Conservation (phyloP, 2,888 invertebrate genomes). For the Anorthoa munda region DNA sequence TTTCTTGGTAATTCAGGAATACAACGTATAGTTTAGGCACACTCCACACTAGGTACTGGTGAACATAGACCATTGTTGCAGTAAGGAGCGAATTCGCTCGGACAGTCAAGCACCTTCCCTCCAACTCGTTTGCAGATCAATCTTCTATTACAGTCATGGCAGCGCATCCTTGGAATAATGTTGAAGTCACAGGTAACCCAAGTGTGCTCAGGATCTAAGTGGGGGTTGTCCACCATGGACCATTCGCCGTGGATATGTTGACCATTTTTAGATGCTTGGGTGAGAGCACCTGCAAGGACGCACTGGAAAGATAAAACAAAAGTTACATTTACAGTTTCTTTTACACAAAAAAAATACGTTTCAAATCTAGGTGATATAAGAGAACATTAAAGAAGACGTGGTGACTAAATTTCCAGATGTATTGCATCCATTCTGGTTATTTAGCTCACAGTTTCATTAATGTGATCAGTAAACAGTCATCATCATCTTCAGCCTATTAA, state of each 20-base stretch:
- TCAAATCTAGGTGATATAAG: not conserved
- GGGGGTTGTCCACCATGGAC: not conserved
- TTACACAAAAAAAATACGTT: not conserved
- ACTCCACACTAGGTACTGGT: slow-evolving; percentile 26
- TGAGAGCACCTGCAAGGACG: slow-evolving; percentile 20
- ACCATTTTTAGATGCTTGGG: not conserved
- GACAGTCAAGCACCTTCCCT: slow-evolving; percentile 40
- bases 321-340: not conserved
- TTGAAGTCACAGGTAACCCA: slow-evolving; percentile 43
- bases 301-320: slow-evolving; percentile 34
- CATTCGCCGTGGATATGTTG: not conserved
- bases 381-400: not conserved
- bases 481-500: too few species aligned
- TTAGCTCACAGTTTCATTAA: not conserved
- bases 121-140: slow-evolving; percentile 50
- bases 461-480: not conserved
- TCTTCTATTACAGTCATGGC: slow-evolving; percentile 44
- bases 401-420: not conserved
- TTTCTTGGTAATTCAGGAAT: not conserved
- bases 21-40: slow-evolving; percentile 19
- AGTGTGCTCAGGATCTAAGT: not conserved
- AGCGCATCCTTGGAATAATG: slow-evolving; percentile 34
- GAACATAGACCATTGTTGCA: slow-evolving; percentile 53
- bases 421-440: not conserved
- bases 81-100: slow-evolving; percentile 30